These are phyloP conservation scores for Bolinopsis microptera DNA, from an alignment of 37 sponge, comb jelly and placozoan genomes.

Conservation along the genomic window DNA sequence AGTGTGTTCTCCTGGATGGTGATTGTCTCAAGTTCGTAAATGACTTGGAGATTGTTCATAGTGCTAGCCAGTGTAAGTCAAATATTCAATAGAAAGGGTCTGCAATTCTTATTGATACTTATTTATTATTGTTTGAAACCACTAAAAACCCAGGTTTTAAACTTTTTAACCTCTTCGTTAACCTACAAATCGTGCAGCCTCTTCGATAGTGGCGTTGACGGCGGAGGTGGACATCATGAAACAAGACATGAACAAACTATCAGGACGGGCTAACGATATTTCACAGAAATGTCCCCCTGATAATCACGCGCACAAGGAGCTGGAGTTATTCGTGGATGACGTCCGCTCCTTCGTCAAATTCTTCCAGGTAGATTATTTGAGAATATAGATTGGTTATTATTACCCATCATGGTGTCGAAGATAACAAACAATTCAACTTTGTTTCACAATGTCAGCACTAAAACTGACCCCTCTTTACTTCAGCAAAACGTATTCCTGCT, in stretches of 20 bases:
- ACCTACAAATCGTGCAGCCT: not conserved
- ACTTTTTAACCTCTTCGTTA: too few relatives aligned
- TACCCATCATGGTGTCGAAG: not conserved
- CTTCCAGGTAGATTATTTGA: conserved; percentile 64
- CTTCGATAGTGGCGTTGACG: conserved; percentile 28
- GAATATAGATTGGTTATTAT: not conserved
- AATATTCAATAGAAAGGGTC: not conserved
- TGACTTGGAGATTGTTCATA: conserved; percentile 28
- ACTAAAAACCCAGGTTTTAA: too few relatives aligned
- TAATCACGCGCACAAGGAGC: not conserved
- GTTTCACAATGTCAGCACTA: too few relatives aligned
- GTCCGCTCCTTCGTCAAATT: conserved; percentile 56
- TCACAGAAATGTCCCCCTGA: not conserved
- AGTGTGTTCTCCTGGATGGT: not conserved
- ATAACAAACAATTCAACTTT: too few relatives aligned
- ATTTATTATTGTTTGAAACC: too few relatives aligned
- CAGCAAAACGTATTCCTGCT: conserved; percentile 35
- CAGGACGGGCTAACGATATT: conserved; percentile 23
- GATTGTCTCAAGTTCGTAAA: conserved; percentile 53
- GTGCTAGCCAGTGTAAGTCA: conserved; percentile 23
- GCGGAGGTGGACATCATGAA: conserved; percentile 56
- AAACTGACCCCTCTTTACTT: not conserved
- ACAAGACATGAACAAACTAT: conserved; percentile 48
- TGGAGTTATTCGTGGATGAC: not conserved
- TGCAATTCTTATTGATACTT: not conserved